phyloP scores from a whole-genome alignment of 2,797 vertebrate species.

The Mormyrus hasselquistii region DNA sequence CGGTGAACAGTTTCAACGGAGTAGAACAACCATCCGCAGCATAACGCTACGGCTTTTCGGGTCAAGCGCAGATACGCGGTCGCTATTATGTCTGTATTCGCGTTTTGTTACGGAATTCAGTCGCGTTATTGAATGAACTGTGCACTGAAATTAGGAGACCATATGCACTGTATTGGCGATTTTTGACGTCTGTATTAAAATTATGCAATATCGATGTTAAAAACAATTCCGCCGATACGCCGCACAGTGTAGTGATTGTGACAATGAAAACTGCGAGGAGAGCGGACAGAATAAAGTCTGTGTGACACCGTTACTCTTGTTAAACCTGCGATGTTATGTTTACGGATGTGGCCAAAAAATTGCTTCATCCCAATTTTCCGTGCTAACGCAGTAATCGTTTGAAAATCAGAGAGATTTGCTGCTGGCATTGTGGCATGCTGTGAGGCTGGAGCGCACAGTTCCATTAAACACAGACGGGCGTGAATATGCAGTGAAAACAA shows the following conservation, averaged over 20 bases:
- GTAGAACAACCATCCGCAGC: neutral
- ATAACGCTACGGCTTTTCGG: conserved; percentile 14
- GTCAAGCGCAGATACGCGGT: conserved; percentile 28
- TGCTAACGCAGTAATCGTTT: neutral
- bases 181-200: neutral
- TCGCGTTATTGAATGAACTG: neutral
- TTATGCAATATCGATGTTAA: neutral
- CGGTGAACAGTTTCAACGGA: neutral
- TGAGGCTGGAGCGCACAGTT: neutral
- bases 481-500: neutral
- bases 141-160: neutral
- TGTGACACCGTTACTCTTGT: neutral
- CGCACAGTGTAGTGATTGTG: neutral
- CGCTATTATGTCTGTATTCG: conserved; percentile 24
- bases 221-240: neutral
- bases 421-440: neutral
- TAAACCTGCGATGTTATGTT: neutral
- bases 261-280: neutral
- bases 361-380: neutral
- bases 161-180: neutral
- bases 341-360: neutral
- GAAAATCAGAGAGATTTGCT: neutral
- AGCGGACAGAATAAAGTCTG: neutral
- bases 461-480: neutral
- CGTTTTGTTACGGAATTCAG: neutral